Percentiles rank a stretch among this genome's conserved stretches.
Evolutionary conservation across 2,797 vertebrate genomes (phyloP).

Genomic region (Sebastes matsubarae): DNA sequence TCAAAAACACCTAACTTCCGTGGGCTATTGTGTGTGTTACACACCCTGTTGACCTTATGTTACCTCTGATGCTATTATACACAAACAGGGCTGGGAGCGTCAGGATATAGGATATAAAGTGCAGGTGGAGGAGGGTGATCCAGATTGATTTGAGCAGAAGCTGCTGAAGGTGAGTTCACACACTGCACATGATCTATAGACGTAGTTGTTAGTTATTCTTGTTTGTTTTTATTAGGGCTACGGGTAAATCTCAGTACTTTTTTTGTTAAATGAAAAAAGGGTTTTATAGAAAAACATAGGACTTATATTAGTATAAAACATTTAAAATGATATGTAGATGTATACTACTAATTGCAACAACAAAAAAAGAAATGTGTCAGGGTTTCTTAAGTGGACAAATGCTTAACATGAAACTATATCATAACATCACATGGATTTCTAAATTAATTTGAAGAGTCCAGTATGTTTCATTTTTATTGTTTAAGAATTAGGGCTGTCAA

Average conservation of each 20-base stretch:
- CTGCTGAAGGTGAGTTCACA: background rate
- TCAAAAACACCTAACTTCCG: no score
- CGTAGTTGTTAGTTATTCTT: rapidly evolving
- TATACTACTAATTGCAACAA: no score
- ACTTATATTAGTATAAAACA: background rate
- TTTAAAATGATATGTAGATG: no score
- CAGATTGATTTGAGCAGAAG: background rate
- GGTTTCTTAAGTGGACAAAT: no score
- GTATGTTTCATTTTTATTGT: no score
- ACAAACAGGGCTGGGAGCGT: background rate
- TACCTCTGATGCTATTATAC: background rate
- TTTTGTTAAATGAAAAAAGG: background rate
- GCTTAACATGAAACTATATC: no score
- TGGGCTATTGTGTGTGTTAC: background rate
- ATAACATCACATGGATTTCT: no score
- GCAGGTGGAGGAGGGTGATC: background rate
- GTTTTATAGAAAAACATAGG: background rate
- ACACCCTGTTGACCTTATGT: background rate
- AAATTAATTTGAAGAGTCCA: no score
- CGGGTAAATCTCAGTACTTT: background rate
- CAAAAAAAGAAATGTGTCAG: no score
- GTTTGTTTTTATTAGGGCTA: rapidly evolving
- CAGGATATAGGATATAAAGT: background rate
- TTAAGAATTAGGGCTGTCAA: no score
- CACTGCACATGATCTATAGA: background rate